These are phyloP conservation scores for Hypomesus transpacificus DNA, from an alignment of 2,113 vertebrate genomes.

Conservation along the genomic window DNA sequence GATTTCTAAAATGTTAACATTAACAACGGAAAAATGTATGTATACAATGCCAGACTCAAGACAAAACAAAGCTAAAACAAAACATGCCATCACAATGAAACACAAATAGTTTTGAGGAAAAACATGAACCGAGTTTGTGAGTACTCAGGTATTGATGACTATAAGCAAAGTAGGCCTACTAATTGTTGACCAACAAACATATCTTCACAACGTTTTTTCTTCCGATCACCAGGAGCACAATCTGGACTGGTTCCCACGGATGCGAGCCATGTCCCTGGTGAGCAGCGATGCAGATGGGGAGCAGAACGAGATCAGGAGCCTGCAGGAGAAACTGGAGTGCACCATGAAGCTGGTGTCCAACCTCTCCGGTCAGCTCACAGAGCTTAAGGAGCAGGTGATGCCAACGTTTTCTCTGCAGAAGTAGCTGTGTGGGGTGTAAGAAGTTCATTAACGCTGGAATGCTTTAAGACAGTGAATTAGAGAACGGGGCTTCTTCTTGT, in stretches of 20 bases:
- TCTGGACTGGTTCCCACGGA: constrained; percentile 97
- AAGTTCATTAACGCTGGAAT: not conserved
- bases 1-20: not conserved
- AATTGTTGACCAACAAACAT: not conserved
- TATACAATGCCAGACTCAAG: not conserved
- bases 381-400: constrained; percentile 95
- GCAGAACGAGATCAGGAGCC: constrained; percentile 93
- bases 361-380: constrained; percentile 91
- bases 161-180: not conserved
- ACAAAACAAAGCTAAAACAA: not conserved
- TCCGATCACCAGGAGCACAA: constrained; percentile 82
- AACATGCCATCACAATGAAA: not conserved
- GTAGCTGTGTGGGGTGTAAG: not conserved
- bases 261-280: constrained; percentile 97
- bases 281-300: constrained; percentile 96
- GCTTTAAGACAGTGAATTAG: not conserved
- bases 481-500: not conserved
- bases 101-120: not conserved
- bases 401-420: too few species aligned
- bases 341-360: constrained; percentile 96
- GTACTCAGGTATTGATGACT: not conserved
- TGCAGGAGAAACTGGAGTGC: constrained; percentile 97
- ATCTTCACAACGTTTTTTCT: not conserved
- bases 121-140: not conserved
- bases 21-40: too few species aligned